Evolutionary conservation across 2,797 vertebrate species (phyloP).

Genomic region (Oreonectes daqikongensis): DNA sequence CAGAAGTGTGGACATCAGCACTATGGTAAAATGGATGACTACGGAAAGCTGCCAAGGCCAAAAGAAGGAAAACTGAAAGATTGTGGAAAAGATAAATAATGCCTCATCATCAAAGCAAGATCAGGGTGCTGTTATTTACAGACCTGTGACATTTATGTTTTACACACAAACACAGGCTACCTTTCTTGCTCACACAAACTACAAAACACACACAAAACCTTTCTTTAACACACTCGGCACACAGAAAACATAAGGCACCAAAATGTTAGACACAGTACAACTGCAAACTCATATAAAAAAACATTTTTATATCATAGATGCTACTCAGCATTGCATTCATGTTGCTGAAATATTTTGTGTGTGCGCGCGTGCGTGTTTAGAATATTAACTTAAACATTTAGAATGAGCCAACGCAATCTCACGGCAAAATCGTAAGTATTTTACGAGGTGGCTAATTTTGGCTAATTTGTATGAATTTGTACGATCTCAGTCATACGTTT

Average conservation of each 20-base stretch:
- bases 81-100: constrained; percentile 33
- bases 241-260: neutral
- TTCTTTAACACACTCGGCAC: neutral
- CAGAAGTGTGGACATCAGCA: constrained; percentile 27
- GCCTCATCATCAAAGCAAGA: neutral
- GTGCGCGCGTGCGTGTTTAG: too few species aligned
- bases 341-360: too few species aligned
- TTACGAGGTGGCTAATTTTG: too few species aligned
- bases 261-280: too few species aligned
- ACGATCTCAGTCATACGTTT: too few species aligned
- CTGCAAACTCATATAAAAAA: too few species aligned
- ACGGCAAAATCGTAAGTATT: too few species aligned
- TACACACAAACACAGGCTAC: neutral
- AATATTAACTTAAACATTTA: too few species aligned
- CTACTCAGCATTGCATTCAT: too few species aligned
- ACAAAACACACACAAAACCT: neutral
- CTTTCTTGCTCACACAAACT: neutral
- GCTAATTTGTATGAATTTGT: too few species aligned
- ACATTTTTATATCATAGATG: too few species aligned
- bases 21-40: constrained; percentile 42
- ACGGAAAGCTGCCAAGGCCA: constrained; percentile 8
- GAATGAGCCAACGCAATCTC: too few species aligned
- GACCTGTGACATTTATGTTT: constrained; percentile 32
- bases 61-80: constrained; percentile 5
- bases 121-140: constrained; percentile 20